Evolutionary conservation across 2,888 invertebrate genomes (phyloP), one percentile per base, ranked within the genome.

Genomic region (Microctonus brassicae): DNA sequence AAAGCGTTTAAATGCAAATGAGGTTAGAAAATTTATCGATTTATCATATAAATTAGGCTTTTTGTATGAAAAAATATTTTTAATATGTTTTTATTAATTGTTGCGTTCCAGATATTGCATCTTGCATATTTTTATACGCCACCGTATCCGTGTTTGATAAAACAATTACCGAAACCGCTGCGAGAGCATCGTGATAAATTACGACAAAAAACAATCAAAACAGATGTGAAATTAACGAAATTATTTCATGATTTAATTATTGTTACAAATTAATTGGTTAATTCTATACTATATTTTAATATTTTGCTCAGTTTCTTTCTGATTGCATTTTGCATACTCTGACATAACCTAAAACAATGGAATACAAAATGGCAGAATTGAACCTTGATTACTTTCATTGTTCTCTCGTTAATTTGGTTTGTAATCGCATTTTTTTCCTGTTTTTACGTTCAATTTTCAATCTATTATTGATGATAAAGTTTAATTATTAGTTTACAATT

Each of bases 81-180:
- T 13, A 47, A 52, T 29, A 34, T 39, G n/a, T 20, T 2, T 3
- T 20, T n/a, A 42, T 17, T 26, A n/a, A 2, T 24, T 11, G 52
- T 69, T 52, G 60, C 61, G 62, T 89, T 90, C 52, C 88, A 95
- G 94, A 94, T 95, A 6, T 84, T 95, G 39, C 88, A 90, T 60
- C 94, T 95, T 84, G 88, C 88, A 17, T 96, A 94, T 89, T 95
- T 96, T 86, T 90, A 90, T 81, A 91, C 89, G 0, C 89, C 90
- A 72, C 95, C 95, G 0, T 87, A 90, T 29, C 92, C 94, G 4
- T 91, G 93, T 33, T 81, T 90, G 6, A 86, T 93, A 77, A 88
- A 90, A 60, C 91, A 93, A 70, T 90, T 95, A 89, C 93, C 94
- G 2, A 92, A 91, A 83, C 93, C 94, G 1, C 86, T 84, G 6